Conservation (phyloP, 2,888 invertebrate species). For the Dyspetes luteomarginatus region DNA sequence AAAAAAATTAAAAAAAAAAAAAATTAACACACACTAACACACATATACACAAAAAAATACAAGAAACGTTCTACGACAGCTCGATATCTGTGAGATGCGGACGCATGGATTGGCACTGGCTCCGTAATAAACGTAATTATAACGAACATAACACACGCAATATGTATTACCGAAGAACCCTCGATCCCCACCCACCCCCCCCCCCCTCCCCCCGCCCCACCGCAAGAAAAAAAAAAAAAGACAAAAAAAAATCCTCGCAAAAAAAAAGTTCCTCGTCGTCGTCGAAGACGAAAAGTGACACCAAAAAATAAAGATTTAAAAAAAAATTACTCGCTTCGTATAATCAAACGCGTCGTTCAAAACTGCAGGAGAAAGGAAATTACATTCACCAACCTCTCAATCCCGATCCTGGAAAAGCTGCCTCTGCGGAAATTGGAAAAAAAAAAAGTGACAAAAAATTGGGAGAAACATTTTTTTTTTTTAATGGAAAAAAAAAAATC, state of each 20-base stretch:
- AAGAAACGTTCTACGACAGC: slow-evolving; percentile 50
- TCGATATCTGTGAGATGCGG: slow-evolving; percentile 56
- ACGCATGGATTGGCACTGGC: slow-evolving; percentile 64
- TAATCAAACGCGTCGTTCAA: slow-evolving; percentile 40
- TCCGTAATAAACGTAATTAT: slow-evolving; percentile 62
- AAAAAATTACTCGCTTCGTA: slow-evolving; percentile 71
- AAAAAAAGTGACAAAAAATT: too few relatives aligned
- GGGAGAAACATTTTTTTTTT: not conserved
- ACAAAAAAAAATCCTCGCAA: slow-evolving; percentile 45
- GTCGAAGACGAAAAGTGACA: slow-evolving; percentile 58
- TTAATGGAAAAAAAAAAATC: slow-evolving; percentile 4
- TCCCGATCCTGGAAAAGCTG: slow-evolving; percentile 29
- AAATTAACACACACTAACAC: not conserved
- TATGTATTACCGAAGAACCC: slow-evolving; percentile 64
- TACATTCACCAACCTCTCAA: slow-evolving; percentile 12
- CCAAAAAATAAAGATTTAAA: slow-evolving; percentile 64
- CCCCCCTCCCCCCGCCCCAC: slow-evolving; percentile 53
- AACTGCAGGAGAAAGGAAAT: not conserved
- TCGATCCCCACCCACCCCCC: too few relatives aligned
- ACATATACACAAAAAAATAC: too few relatives aligned
- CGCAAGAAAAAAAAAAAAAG: slow-evolving; percentile 43
- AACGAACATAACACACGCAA: slow-evolving; percentile 62
- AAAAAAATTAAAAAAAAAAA: slow-evolving; percentile 29
- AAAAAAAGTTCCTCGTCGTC: slow-evolving; percentile 62
- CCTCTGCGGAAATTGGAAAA: slow-evolving; percentile 21